phyloP scores from a whole-genome alignment of 1,140 invertebrate species.

The Bradynema listronoti region DNA sequence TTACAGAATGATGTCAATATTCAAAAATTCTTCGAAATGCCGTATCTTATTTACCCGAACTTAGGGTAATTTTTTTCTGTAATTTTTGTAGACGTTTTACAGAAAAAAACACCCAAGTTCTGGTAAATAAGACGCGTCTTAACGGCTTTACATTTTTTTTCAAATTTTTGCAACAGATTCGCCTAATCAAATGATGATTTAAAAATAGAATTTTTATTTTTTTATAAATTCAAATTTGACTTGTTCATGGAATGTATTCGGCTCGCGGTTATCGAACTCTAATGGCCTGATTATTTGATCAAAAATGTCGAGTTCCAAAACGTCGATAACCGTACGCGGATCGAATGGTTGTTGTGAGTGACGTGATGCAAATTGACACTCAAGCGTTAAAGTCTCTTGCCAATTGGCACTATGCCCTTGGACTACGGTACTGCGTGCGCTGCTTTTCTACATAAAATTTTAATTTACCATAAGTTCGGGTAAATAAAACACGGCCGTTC shows the following conservation, averaged over 20 bases:
- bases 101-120: no score
- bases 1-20: no score
- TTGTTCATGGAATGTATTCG: slow-evolving; percentile 37
- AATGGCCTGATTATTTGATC: slow-evolving; percentile 23
- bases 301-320: slow-evolving; percentile 28
- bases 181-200: not conserved
- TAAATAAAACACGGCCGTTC: no score
- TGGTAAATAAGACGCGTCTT: no score
- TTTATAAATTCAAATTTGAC: slow-evolving; percentile 1
- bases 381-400: slow-evolving; percentile 39
- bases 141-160: no score
- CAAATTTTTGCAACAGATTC: not conserved
- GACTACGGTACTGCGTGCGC: slow-evolving; percentile 19
- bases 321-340: not conserved
- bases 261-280: slow-evolving; percentile 36
- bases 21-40: no score
- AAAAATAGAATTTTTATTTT: not conserved
- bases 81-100: no score
- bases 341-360: slow-evolving; percentile 1
- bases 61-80: no score
- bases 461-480: no score
- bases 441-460: slow-evolving; percentile 19
- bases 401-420: slow-evolving; percentile 34
- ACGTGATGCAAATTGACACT: no score
- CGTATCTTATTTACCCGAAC: no score